A percentile compares a stretch with the other conserved stretches of the same genome.
These are phyloP conservation scores for Meda fulgida DNA, from an alignment of 2,797 vertebrate species.

Conservation along the genomic window DNA sequence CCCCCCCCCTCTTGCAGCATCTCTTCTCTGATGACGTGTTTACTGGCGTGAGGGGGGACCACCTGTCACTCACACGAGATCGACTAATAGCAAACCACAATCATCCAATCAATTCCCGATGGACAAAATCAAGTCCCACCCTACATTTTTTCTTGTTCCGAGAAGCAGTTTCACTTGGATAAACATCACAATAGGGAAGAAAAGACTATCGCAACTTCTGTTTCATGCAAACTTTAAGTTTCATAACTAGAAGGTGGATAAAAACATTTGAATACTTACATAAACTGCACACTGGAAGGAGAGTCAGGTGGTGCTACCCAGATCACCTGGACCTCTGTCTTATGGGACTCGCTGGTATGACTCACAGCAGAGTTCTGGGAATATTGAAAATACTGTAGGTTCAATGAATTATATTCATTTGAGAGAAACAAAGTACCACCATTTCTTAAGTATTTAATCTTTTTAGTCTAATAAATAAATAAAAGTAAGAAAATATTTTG, in stretches of 20 bases:
- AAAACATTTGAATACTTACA: conserved; percentile 77
- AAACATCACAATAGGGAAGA: not conserved
- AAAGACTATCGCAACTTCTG: not conserved
- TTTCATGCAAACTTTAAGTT: not conserved
- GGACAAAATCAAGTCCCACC: not conserved
- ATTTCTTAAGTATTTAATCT: not conserved
- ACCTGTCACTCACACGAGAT: not conserved
- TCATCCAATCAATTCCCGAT: not conserved
- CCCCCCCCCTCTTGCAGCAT: not conserved
- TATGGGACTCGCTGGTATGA: conserved; percentile 78
- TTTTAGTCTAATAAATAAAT: not conserved
- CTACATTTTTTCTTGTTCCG: not conserved
- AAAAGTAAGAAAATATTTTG: not conserved
- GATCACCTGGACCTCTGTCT: conserved; percentile 75
- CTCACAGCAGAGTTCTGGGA: conserved; percentile 87
- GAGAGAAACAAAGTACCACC: not conserved
- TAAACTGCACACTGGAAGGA: conserved; percentile 78
- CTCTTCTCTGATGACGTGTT: not conserved
- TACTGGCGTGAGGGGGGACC: no score
- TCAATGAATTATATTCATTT: not conserved
- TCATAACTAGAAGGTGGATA: not conserved
- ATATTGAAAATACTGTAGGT: conserved; percentile 41
- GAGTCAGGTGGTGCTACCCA: conserved; percentile 79
- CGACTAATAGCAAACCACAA: not conserved
- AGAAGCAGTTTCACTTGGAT: not conserved